phyloP scores from a whole-genome alignment of 2,113 vertebrate species.

The Anarhynchus alexandrinus region DNA sequence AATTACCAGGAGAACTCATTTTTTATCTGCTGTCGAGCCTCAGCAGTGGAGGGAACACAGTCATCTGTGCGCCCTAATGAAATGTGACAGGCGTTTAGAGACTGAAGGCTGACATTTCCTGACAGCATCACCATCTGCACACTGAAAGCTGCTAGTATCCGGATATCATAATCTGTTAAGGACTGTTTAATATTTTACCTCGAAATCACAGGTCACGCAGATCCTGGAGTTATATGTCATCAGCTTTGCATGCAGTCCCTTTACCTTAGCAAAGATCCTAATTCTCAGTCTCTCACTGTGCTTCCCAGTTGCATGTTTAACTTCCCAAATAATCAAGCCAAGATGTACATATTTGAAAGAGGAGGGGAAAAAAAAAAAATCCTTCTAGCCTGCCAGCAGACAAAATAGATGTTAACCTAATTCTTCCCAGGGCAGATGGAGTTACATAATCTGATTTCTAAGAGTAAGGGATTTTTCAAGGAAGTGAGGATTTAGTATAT shows the following conservation, averaged over 20 bases:
- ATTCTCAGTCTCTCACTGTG: not conserved
- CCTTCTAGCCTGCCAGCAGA: not conserved
- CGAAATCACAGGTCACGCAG: accelerated
- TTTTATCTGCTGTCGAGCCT: not conserved
- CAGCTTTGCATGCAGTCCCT: not conserved
- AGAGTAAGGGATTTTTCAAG: not conserved
- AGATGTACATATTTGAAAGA: not conserved
- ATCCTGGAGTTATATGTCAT: not conserved
- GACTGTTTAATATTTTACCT: not conserved
- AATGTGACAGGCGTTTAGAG: conserved; percentile 6
- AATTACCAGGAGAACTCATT: not conserved
- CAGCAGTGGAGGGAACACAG: not conserved
- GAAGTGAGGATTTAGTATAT: not conserved
- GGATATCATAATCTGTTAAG: not conserved
- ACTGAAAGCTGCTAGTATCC: not conserved
- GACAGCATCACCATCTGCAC: conserved; percentile 39
- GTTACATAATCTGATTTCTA: conserved; percentile 15
- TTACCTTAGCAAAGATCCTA: not conserved
- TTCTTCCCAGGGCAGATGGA: not conserved
- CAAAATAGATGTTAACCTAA: conserved; percentile 16
- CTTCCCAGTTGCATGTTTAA: not conserved
- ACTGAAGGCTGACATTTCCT: not conserved
- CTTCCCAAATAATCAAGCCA: not conserved
- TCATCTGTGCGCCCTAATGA: not conserved
- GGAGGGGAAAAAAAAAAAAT: accelerated